These are phyloP conservation scores for Achatina immaculata DNA, from an alignment of 1,140 invertebrate genomes.

Conservation along the genomic window DNA sequence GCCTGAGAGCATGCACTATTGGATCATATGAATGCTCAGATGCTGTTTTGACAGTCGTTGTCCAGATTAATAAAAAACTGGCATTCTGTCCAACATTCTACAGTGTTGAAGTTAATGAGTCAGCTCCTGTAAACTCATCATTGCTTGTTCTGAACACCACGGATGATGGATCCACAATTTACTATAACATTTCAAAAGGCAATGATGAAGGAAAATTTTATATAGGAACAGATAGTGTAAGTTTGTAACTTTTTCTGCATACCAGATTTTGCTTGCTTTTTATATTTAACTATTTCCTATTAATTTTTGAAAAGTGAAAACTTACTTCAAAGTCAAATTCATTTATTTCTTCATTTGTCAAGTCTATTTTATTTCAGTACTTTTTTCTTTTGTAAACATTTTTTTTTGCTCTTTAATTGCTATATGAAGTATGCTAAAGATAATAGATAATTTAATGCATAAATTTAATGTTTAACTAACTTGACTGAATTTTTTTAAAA, in stretches of 20 bases:
- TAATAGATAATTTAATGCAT: too few relatives aligned
- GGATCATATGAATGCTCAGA: conserved; percentile 33
- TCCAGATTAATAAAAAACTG: conserved; percentile 26
- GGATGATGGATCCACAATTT: conserved; percentile 1
- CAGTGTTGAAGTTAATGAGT: conserved; percentile 33
- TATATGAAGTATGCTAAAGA: too few relatives aligned
- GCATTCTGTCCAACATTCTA: conserved; percentile 46
- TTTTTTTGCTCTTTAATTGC: too few relatives aligned
- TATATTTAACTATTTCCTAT: too few relatives aligned
- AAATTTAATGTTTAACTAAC: too few relatives aligned
- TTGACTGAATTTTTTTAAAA: too few relatives aligned
- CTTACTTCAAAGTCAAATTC: too few relatives aligned
- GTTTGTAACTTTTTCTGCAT: background rate
- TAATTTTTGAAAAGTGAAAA: too few relatives aligned
- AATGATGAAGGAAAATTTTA: conserved; percentile 23
- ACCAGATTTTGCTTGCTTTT: background rate
- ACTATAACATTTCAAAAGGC: conserved; percentile 31
- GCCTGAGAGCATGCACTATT: conserved; percentile 33
- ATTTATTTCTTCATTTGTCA: too few relatives aligned
- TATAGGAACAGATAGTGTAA: conserved; percentile 39
- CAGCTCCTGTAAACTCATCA: background rate
- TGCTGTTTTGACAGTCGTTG: conserved; percentile 35
- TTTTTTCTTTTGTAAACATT: too few relatives aligned
- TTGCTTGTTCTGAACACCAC: conserved; percentile 41
- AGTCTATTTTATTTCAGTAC: too few relatives aligned